phyloP scores from a whole-genome alignment of 2,888 invertebrate species.

The Ennomos fuscantarius region DNA sequence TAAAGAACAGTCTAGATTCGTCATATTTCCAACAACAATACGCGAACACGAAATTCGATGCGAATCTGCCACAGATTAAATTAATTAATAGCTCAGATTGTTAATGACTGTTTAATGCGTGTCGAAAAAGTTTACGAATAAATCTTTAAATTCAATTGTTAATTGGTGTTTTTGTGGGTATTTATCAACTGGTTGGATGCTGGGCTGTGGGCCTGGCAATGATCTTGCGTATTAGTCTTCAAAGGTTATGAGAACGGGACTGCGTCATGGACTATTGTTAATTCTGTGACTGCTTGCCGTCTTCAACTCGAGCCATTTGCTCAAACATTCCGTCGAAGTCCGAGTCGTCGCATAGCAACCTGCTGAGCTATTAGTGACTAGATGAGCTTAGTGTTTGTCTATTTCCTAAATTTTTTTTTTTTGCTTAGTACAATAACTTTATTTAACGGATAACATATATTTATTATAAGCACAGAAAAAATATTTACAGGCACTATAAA shows the following conservation, averaged over 20 bases:
- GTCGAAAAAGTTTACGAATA: constrained; percentile 51
- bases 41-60: constrained; percentile 46
- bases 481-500: no score
- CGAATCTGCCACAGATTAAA: constrained; percentile 57
- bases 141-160: constrained; percentile 64
- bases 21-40: constrained; percentile 75
- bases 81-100: constrained; percentile 63
- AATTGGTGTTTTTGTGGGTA: constrained; percentile 65
- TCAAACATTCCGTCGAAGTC: constrained; percentile 5
- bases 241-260: constrained; percentile 55
- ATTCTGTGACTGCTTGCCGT: no score
- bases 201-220: constrained; percentile 55
- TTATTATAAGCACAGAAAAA: no score
- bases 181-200: constrained; percentile 50
- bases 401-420: no score
- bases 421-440: no score
- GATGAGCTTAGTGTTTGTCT: constrained; percentile 9
- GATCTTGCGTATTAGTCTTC: constrained; percentile 58
- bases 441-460: no score
- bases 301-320: constrained; percentile 10
- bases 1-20: constrained; percentile 77
- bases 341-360: constrained; percentile 11
- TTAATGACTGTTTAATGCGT: constrained; percentile 69
- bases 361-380: constrained; percentile 19
- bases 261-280: not conserved